Percentiles rank a stretch among this genome's conserved stretches.
phyloP scores from a whole-genome alignment of 2,113 vertebrate species.

The Oreochromis niloticus region DNA sequence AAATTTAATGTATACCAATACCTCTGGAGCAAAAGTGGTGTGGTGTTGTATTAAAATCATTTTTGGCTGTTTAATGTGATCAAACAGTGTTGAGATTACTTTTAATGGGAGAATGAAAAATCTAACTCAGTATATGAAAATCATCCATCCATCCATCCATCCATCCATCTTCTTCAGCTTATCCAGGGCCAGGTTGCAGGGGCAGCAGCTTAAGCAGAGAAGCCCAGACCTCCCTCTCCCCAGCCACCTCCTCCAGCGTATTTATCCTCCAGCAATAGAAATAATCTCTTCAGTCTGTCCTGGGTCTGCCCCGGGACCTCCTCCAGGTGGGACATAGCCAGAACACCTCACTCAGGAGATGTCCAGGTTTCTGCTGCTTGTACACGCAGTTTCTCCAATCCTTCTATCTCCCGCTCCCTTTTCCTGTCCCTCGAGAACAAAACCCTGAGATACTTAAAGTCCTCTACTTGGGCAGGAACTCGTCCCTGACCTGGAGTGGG shows the following conservation, averaged over 20 bases:
- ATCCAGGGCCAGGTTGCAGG: background rate
- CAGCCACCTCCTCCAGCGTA: background rate
- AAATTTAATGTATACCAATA: background rate
- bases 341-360: background rate
- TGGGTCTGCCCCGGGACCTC: background rate
- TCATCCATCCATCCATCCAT: background rate
- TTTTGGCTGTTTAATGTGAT: background rate
- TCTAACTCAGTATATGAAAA: background rate
- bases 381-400: background rate
- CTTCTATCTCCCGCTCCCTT: background rate
- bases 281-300: background rate
- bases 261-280: background rate
- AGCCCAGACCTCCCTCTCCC: background rate
- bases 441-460: background rate
- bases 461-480: background rate
- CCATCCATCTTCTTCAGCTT: background rate
- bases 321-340: background rate
- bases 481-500: background rate
- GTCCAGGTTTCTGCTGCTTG: background rate
- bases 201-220: background rate
- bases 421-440: background rate
- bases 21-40: background rate
- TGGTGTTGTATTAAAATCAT: background rate
- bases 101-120: background rate
- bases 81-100: background rate